Evolutionary conservation across 2,888 invertebrate species (phyloP), one percentile per base, ranked within the genome.

Genomic region (Acronicta alni): DNA sequence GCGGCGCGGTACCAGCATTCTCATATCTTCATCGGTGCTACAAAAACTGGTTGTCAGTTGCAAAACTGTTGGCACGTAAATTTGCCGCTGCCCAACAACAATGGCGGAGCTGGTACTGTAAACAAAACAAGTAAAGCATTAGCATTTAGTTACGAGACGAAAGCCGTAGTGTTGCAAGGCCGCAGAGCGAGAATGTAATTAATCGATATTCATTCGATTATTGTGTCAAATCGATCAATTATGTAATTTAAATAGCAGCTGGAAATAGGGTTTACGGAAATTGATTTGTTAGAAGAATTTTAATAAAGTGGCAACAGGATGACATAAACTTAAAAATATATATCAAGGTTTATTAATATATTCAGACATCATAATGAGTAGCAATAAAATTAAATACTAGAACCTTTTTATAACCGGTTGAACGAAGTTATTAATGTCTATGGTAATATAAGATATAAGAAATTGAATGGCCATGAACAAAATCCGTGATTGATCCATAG

Each of bases 1-100:
- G 68, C 56, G 64, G 67, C 64, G 61, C 26, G n/a, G 78, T 78
- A 80, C 75, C 63, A 77, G 74, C 75, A 78, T 80, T 82, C 81
- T 79, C 84, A 87, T 92, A 89, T 90, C 90, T 91, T 90, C 89
- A 91, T 89, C 88, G 71, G 57, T 67, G 65, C 59, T 60, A 84
- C 85, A 89, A 91, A 90, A 91, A 90, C 90, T 88, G 81, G 89
- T 90, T 88, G 75, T 52, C 52, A 48, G 48, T 91, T 90, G 84
- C 87, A 82, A 88, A 88, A 93, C 77, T 75, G 75, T 76, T 75
- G 60, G 75, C 67, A 67, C 72, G 85, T 84, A 84, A 87, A 87
- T 88, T 86, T 82, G 71, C 74, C 44, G 60, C 67, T 77, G 83
- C 72, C 78, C 72, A 74, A 77, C 80, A 88, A 91, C 89, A 91